phyloP scores from a whole-genome alignment of 2,797 vertebrate species.

The Coccyzus lansbergi region DNA sequence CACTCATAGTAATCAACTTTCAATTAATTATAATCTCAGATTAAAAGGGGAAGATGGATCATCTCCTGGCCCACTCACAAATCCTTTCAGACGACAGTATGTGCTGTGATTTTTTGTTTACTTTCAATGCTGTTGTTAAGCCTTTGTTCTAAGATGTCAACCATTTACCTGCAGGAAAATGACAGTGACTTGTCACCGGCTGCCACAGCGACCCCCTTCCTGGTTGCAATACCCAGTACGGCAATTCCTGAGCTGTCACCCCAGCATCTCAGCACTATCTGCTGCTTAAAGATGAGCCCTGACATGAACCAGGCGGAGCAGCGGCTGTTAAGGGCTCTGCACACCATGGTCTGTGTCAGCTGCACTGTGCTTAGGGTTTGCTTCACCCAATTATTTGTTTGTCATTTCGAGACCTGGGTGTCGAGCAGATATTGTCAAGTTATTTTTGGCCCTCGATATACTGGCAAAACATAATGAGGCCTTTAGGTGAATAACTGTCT shows the following conservation, averaged over 20 bases:
- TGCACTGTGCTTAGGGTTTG: conserved; percentile 75
- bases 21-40: conserved; percentile 5
- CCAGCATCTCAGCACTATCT: conserved; percentile 46
- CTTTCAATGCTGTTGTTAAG: not conserved
- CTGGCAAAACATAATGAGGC: conserved; percentile 83
- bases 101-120: not conserved
- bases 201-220: not conserved
- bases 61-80: not conserved
- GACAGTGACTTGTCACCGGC: conserved; percentile 40
- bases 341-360: conserved; percentile 65
- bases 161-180: conserved; percentile 28
- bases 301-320: conserved; percentile 77
- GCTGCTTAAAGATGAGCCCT: conserved; percentile 78
- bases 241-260: conserved; percentile 73
- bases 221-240: conserved; percentile 50
- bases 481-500: conserved; percentile 80
- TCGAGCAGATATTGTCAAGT: conserved; percentile 64
- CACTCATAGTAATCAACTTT: not conserved
- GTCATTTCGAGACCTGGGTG: conserved; percentile 78
- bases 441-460: conserved; percentile 71
- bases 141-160: not conserved
- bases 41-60: conserved; percentile 13
- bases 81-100: not conserved
- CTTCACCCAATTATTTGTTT: conserved; percentile 89
- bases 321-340: conserved; percentile 74